phyloP scores from a whole-genome alignment of 2,113 vertebrate genomes.

The Dasypus novemcinctus region DNA sequence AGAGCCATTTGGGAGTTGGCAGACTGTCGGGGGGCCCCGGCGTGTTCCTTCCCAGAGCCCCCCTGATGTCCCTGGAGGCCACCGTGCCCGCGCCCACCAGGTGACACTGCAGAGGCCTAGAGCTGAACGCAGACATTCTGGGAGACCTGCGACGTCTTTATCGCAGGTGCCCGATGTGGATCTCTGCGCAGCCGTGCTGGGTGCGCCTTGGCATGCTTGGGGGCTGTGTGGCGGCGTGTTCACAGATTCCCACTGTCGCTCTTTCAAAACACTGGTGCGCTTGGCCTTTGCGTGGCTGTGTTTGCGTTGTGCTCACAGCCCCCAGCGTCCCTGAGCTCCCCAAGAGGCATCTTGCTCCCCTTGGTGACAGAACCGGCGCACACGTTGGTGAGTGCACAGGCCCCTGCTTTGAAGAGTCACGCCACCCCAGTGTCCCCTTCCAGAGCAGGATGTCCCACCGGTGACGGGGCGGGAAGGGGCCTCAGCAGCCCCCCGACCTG shows the following conservation, averaged over 20 bases:
- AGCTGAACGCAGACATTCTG: background rate
- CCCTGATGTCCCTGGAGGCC: background rate
- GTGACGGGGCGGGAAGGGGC: no score
- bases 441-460: background rate
- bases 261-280: background rate
- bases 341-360: background rate
- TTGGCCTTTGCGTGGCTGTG: background rate
- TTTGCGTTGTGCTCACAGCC: background rate
- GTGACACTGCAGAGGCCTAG: background rate
- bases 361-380: accelerated
- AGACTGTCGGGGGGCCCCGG: no score
- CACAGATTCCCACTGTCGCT: slow-evolving; percentile 48
- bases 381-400: background rate
- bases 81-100: accelerated
- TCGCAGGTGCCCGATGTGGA: background rate
- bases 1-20: background rate
- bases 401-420: background rate
- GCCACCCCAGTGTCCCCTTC: background rate
- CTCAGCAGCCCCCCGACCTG: background rate
- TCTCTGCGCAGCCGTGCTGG: background rate
- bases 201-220: slow-evolving; percentile 11
- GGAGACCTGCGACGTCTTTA: accelerated
- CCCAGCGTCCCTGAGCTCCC: background rate
- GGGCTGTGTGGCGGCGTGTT: slow-evolving; percentile 38
- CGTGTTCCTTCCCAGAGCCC: accelerated